Evolutionary conservation across 2,888 invertebrate genomes (phyloP).

Genomic region (Eupithecia exiguata): DNA sequence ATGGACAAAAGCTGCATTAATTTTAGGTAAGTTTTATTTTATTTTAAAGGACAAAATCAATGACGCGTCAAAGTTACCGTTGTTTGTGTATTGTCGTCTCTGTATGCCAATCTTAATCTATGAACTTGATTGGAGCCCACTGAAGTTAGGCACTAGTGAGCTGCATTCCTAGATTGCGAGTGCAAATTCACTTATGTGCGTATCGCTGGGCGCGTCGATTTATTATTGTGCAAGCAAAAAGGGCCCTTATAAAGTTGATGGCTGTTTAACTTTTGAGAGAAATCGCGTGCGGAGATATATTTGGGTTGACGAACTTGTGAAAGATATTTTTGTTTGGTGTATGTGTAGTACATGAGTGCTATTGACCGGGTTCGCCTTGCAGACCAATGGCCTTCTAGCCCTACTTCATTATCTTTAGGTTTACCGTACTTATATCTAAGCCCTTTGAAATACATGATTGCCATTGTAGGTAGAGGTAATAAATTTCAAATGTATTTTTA

Average conservation of each 20-base stretch:
- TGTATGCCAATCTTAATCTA: slow-evolving; percentile 80
- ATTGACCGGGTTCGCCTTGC: slow-evolving; percentile 56
- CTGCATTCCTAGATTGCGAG: slow-evolving; percentile 74
- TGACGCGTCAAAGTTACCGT: slow-evolving; percentile 39
- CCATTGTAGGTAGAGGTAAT: no score
- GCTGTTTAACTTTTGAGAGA: slow-evolving; percentile 48
- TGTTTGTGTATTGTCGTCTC: slow-evolving; percentile 56
- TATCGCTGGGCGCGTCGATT: slow-evolving; percentile 54
- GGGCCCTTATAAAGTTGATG: slow-evolving; percentile 42
- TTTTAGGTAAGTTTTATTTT: slow-evolving; percentile 64
- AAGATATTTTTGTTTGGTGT: slow-evolving; percentile 63
- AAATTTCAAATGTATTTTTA: no score
- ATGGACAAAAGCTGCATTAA: slow-evolving; percentile 69
- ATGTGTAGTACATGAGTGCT: slow-evolving; percentile 56
- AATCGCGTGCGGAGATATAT: slow-evolving; percentile 56
- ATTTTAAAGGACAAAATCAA: slow-evolving; percentile 35
- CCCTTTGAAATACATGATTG: neutral
- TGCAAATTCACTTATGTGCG: slow-evolving; percentile 67
- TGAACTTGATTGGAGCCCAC: slow-evolving; percentile 77
- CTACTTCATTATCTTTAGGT: slow-evolving; percentile 47
- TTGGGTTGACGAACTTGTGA: slow-evolving; percentile 72
- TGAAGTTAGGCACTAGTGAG: slow-evolving; percentile 66
- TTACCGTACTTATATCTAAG: neutral
- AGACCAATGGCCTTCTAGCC: slow-evolving; percentile 65
- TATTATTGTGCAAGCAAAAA: slow-evolving; percentile 52